These are phyloP conservation scores for Stomatorhinus walkeri DNA, from an alignment of 2,797 vertebrate species.

Conservation along the genomic window DNA sequence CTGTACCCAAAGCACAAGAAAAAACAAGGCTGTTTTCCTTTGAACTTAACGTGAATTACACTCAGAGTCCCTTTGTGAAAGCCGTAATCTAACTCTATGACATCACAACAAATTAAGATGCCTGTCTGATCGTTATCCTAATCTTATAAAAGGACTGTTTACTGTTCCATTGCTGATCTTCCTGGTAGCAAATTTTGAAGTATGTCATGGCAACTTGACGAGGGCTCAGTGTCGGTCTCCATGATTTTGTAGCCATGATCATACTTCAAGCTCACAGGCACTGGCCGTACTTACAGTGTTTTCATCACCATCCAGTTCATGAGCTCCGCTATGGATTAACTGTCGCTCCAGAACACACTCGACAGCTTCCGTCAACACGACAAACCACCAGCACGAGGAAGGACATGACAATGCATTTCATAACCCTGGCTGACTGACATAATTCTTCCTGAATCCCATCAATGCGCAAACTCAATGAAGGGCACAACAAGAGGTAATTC, in stretches of 20 bases:
- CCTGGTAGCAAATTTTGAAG: not conserved
- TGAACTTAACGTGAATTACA: not conserved
- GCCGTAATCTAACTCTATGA: not conserved
- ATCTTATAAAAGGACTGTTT: not conserved
- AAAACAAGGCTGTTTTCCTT: not conserved
- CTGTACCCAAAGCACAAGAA: not conserved
- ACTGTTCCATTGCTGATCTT: not conserved
- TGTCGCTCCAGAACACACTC: not conserved
- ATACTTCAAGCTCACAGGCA: not conserved
- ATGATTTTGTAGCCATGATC: not conserved
- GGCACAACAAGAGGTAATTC: not conserved
- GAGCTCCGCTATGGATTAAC: not conserved
- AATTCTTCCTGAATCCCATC: not conserved
- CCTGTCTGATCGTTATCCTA: not conserved
- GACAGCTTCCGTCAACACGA: not conserved
- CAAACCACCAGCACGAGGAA: not conserved
- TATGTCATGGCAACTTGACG: not conserved
- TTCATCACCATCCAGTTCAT: not conserved
- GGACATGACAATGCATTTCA: not conserved
- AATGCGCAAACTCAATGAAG: not conserved
- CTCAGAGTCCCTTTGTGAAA: not conserved
- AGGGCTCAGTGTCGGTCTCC: not conserved
- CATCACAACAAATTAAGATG: not conserved
- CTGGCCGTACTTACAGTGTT: not conserved
- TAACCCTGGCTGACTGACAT: not conserved